Percentiles rank a stretch among this genome's conserved stretches.
phyloP scores from a whole-genome alignment of 2,888 invertebrate species.

The Leptothorax acervorum region DNA sequence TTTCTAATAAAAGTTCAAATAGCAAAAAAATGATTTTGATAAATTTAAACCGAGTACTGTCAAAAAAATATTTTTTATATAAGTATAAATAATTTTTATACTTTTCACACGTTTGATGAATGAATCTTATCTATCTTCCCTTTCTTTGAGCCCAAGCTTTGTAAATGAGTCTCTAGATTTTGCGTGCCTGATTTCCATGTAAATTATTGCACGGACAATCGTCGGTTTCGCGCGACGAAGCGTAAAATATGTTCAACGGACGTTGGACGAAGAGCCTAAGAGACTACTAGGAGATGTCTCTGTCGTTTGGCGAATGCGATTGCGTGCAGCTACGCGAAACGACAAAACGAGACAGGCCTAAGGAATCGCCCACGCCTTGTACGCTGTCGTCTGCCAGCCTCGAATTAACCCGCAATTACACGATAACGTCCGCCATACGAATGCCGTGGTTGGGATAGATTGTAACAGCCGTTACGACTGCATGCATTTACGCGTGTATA shows the following conservation, averaged over 20 bases:
- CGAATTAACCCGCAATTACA: slow-evolving; percentile 84
- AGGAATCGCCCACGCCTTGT: slow-evolving; percentile 80
- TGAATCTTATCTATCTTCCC: not conserved
- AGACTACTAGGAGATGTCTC: slow-evolving; percentile 55
- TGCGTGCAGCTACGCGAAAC: slow-evolving; percentile 66
- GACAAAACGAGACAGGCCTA: slow-evolving; percentile 67
- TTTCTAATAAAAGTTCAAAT: not conserved
- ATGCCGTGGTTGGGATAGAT: slow-evolving; percentile 50
- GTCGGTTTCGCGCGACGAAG: slow-evolving; percentile 56
- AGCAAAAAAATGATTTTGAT: not conserved
- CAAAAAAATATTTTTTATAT: not conserved
- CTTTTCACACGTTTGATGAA: not conserved
- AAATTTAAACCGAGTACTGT: not conserved
- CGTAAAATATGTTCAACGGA: slow-evolving; percentile 49
- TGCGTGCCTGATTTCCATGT: slow-evolving; percentile 40
- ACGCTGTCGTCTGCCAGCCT: slow-evolving; percentile 77
- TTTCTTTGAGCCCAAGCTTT: not conserved
- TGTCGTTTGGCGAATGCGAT: slow-evolving; percentile 55
- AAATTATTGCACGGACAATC: slow-evolving; percentile 55
- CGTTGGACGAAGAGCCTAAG: slow-evolving; percentile 56
- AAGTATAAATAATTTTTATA: not conserved
- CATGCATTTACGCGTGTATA: slow-evolving; percentile 13
- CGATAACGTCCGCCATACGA: slow-evolving; percentile 77
- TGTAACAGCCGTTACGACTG: slow-evolving; percentile 62
- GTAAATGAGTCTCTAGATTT: slow-evolving; percentile 40